Evolutionary conservation across 2,797 vertebrate genomes (phyloP).

Genomic region (Scolopax rusticola): DNA sequence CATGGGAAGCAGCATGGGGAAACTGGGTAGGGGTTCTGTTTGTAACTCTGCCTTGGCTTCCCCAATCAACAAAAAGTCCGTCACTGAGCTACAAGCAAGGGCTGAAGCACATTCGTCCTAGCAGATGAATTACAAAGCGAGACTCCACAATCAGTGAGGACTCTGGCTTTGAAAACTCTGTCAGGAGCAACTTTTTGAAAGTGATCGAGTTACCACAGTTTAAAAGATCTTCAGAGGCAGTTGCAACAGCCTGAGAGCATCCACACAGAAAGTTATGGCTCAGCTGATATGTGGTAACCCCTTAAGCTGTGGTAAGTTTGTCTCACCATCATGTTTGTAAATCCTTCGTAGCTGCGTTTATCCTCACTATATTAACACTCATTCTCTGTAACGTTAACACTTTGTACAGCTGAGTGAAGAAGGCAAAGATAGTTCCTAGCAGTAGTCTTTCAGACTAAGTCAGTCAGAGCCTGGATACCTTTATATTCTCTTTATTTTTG

Average conservation of each 20-base stretch:
- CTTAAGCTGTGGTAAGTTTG: background rate
- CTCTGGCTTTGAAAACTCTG: background rate
- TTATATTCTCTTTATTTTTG: constrained; percentile 2
- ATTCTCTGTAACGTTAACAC: background rate
- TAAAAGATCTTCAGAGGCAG: background rate
- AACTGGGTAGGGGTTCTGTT: background rate
- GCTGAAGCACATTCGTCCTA: background rate
- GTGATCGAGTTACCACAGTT: background rate
- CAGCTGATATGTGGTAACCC: background rate
- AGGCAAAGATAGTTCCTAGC: background rate
- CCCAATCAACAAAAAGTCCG: background rate
- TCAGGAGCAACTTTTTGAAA: background rate
- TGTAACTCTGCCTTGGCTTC: background rate
- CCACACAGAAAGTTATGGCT: background rate
- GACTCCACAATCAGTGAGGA: background rate
- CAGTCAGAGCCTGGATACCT: background rate
- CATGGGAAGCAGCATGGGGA: background rate
- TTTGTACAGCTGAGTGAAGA: background rate
- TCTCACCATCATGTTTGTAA: background rate
- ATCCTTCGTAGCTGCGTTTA: background rate
- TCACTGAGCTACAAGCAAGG: background rate
- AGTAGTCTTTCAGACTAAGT: background rate
- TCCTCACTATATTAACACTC: background rate
- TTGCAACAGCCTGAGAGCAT: background rate
- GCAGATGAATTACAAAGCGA: background rate